These are phyloP conservation scores for Limnephilus rhombicus DNA, from an alignment of 2,888 invertebrate species.

Conservation along the genomic window DNA sequence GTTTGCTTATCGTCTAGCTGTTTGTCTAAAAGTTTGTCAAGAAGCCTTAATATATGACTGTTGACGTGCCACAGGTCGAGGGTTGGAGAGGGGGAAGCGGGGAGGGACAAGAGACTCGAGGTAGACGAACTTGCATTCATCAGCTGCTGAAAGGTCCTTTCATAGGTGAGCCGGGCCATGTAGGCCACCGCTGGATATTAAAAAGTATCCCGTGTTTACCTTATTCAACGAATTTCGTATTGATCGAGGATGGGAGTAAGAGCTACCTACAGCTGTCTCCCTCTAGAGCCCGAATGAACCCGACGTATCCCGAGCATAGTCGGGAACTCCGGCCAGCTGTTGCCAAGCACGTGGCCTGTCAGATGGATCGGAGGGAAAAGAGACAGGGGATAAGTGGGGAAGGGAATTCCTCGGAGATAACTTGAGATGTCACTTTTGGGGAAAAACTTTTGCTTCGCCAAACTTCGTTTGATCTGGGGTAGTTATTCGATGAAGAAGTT, in stretches of 20 bases:
- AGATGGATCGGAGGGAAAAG: background rate
- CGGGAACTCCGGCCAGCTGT: constrained; percentile 58
- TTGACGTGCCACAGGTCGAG: background rate
- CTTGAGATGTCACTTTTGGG: constrained; percentile 23
- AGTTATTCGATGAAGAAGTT: background rate
- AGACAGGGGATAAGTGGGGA: background rate
- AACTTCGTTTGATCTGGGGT: background rate
- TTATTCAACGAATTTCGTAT: constrained; percentile 61
- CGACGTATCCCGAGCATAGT: constrained; percentile 5
- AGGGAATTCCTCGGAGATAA: constrained; percentile 15
- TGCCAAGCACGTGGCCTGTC: constrained; percentile 61
- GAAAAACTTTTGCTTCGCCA: background rate
- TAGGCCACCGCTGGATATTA: constrained; percentile 20
- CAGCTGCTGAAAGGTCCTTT: constrained; percentile 21
- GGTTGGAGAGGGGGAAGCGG: background rate
- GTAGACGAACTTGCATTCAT: constrained; percentile 3
- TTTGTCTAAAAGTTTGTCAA: background rate
- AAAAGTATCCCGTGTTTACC: constrained; percentile 54
- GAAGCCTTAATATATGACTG: background rate
- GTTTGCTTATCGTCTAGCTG: background rate
- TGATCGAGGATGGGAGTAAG: constrained; percentile 59
- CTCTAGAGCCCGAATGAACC: constrained; percentile 30
- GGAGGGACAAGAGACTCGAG: background rate
- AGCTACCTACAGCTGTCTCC: background rate
- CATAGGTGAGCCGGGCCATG: constrained; percentile 3